A percentile compares a stretch with the other conserved stretches of the same genome.
phyloP scores from a whole-genome alignment of 2,888 invertebrate genomes.

The Tachina fera region DNA sequence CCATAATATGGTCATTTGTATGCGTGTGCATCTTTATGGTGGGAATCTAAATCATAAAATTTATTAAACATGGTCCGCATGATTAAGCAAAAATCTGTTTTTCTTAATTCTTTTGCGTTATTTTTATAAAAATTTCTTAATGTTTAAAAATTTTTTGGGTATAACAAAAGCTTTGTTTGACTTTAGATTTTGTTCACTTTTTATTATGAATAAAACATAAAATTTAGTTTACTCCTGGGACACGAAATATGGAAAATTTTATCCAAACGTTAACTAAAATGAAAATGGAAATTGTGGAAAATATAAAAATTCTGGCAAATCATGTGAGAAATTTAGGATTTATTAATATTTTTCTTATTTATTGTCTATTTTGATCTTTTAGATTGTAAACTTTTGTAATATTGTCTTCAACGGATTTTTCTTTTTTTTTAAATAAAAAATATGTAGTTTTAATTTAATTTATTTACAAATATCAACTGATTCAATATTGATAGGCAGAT shows the following conservation, averaged over 20 bases:
- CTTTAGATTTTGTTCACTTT: constrained; percentile 16
- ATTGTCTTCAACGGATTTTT: too few species aligned
- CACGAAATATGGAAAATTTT: not conserved
- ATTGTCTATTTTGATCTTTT: too few species aligned
- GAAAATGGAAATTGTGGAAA: constrained; percentile 47
- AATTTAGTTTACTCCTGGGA: constrained; percentile 37
- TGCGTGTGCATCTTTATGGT: constrained; percentile 42
- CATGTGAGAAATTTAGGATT: constrained; percentile 34
- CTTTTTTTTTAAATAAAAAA: too few species aligned
- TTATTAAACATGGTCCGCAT: constrained; percentile 61
- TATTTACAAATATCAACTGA: too few species aligned
- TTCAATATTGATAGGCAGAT: too few species aligned
- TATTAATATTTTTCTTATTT: too few species aligned
- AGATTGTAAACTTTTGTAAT: too few species aligned
- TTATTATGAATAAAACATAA: not conserved
- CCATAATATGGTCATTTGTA: constrained; percentile 18
- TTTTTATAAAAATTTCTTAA: constrained; percentile 14
- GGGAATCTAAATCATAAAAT: constrained; percentile 59
- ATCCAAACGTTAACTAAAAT: constrained; percentile 11
- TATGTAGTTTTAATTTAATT: too few species aligned
- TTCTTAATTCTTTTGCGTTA: constrained; percentile 4
- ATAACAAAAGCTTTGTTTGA: constrained; percentile 57
- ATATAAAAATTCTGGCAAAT: constrained; percentile 16
- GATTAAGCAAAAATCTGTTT: constrained; percentile 42
- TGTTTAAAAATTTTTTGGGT: constrained; percentile 10